A percentile compares a stretch with the other conserved stretches of the same genome.
phyloP scores from a whole-genome alignment of 37 sponge, comb jelly and placozoan species.

The Beroe forskalii region DNA sequence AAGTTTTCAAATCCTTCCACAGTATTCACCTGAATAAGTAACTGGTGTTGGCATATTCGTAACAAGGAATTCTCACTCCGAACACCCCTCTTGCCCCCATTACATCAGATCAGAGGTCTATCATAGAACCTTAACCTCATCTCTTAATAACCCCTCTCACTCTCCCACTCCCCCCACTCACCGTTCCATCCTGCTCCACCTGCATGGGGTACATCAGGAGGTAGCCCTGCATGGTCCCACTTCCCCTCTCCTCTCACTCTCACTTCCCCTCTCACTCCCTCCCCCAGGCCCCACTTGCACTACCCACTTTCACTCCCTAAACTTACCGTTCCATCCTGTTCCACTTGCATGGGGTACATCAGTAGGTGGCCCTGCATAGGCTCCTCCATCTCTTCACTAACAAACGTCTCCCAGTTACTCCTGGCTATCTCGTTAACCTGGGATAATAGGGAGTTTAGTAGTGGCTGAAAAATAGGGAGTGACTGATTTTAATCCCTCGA shows the following conservation, averaged over 20 bases:
- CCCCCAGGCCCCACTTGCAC: neutral
- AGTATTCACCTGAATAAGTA: constrained; percentile 16
- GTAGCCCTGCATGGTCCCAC: neutral
- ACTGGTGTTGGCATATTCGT: too few species aligned
- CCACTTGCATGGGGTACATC: neutral
- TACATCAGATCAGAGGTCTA: too few species aligned
- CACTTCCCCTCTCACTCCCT: neutral
- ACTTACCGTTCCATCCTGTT: constrained; percentile 58
- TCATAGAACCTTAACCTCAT: too few species aligned
- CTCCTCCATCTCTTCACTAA: constrained; percentile 18
- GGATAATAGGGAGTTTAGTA: neutral
- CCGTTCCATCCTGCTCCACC: constrained; percentile 49
- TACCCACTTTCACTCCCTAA: neutral
- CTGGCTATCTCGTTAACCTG: constrained; percentile 60
- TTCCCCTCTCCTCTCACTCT: neutral
- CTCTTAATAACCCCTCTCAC: neutral
- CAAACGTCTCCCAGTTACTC: constrained; percentile 61
- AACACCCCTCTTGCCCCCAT: too few species aligned
- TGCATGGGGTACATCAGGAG: neutral
- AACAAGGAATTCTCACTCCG: too few species aligned
- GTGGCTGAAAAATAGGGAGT: too few species aligned
- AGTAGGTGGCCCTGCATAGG: constrained; percentile 39
- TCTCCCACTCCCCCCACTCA: neutral
- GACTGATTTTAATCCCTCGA: too few species aligned
- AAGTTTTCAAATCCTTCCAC: constrained; percentile 58